phyloP scores from a whole-genome alignment of 1,140 invertebrate species.

The Pentalonia nigronervosa region DNA sequence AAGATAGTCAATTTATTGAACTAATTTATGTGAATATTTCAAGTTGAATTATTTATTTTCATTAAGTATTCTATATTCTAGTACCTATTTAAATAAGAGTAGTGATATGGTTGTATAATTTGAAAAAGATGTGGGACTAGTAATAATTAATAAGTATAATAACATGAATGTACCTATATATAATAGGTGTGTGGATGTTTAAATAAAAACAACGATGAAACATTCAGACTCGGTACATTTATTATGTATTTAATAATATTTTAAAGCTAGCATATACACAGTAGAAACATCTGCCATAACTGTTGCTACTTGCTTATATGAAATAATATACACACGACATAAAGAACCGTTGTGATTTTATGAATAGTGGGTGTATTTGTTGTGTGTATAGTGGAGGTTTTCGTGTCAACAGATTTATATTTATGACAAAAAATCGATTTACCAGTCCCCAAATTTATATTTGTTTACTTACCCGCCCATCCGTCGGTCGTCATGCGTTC shows the following conservation, averaged over 20 bases:
- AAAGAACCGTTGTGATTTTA: neutral
- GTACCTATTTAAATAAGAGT: neutral
- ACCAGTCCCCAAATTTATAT: neutral
- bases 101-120: neutral
- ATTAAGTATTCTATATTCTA: neutral
- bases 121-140: fast-evolving
- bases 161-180: no score
- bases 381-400: neutral
- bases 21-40: neutral
- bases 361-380: neutral
- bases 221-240: neutral
- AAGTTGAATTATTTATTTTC: neutral
- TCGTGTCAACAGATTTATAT: neutral
- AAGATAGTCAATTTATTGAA: neutral
- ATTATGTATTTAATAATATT: constrained; percentile 11
- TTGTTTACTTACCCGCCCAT: neutral
- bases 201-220: neutral
- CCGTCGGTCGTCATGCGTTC: neutral
- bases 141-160: neutral
- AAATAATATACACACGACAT: neutral
- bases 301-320: neutral
- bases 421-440: constrained; percentile 4
- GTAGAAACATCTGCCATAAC: neutral
- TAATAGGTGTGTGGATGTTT: neutral
- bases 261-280: neutral